Percentiles rank a stretch among this genome's conserved stretches.
Evolutionary conservation across 2,888 invertebrate genomes (phyloP).

Genomic region (Drosophila mettleri): DNA sequence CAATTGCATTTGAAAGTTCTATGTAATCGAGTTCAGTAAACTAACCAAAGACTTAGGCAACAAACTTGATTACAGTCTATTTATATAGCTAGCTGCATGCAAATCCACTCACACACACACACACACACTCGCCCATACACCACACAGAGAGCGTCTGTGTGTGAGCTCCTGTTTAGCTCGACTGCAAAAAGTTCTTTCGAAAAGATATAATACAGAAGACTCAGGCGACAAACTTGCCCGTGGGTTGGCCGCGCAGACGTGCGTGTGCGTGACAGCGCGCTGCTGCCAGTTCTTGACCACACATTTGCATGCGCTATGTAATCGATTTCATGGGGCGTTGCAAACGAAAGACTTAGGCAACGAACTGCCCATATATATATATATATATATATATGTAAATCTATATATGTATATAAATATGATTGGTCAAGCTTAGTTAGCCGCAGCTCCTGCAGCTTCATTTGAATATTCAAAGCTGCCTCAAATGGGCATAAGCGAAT

Average conservation of each 20-base stretch:
- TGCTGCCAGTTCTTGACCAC: constrained; percentile 13
- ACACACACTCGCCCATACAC: neutral
- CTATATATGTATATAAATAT: neutral
- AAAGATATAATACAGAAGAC: constrained; percentile 37
- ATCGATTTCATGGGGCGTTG: constrained; percentile 11
- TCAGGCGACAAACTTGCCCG: constrained; percentile 55
- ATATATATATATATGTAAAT: neutral
- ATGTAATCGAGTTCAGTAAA: constrained; percentile 19
- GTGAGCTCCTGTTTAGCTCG: neutral
- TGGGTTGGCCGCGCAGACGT: constrained; percentile 3
- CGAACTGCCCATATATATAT: constrained; percentile 1
- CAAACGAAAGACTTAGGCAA: constrained; percentile 8
- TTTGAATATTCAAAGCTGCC: constrained; percentile 5
- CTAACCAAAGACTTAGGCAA: constrained; percentile 56
- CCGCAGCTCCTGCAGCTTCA: constrained; percentile 6
- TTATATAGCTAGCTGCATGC: constrained; percentile 8
- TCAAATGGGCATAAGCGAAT: constrained; percentile 45
- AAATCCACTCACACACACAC: constrained; percentile 3
- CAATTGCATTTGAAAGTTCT: constrained; percentile 23
- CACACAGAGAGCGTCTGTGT: neutral
- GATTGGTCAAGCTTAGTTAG: neutral
- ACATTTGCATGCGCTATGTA: constrained; percentile 8
- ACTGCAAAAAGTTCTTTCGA: constrained; percentile 7
- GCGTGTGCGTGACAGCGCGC: constrained; percentile 11
- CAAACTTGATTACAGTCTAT: constrained; percentile 47